Conservation (phyloP, 2,888 invertebrate species). For the Resseliella maxima region DNA sequence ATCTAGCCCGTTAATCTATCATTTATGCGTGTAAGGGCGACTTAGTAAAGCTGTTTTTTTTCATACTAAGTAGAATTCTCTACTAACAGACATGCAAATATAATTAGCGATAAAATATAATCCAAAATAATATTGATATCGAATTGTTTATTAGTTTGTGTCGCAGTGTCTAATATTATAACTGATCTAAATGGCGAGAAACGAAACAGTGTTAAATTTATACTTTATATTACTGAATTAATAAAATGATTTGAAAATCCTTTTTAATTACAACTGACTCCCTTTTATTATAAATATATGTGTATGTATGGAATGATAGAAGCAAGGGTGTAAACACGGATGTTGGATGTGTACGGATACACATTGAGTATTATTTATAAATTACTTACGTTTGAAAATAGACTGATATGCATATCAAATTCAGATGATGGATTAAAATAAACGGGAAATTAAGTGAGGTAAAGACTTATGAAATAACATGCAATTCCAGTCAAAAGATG, state of each 20-base stretch:
- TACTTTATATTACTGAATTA: slow-evolving; percentile 25
- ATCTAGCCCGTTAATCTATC: slow-evolving; percentile 6
- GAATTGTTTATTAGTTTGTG: not conserved
- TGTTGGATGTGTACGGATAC: too few species aligned
- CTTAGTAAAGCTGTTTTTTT: not conserved
- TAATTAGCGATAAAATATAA: not conserved
- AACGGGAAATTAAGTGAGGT: not conserved
- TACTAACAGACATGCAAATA: not conserved
- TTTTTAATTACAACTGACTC: slow-evolving; percentile 27
- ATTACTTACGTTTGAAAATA: not conserved
- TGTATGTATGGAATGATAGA: not conserved
- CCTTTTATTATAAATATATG: not conserved
- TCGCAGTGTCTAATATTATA: not conserved
- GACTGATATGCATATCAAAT: slow-evolving; percentile 6
- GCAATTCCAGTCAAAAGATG: too few species aligned
- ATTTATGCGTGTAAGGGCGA: not conserved
- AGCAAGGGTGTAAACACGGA: not conserved
- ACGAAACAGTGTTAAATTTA: not conserved
- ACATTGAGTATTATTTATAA: slow-evolving; percentile 5
- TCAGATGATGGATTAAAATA: slow-evolving; percentile 17
- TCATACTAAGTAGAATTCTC: not conserved
- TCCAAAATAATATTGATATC: not conserved
- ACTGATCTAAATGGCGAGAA: not conserved
- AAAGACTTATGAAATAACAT: too few species aligned
- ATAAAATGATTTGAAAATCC: slow-evolving; percentile 46